phyloP scores from a whole-genome alignment of 2,113 vertebrate genomes.

The Menura novaehollandiae region DNA sequence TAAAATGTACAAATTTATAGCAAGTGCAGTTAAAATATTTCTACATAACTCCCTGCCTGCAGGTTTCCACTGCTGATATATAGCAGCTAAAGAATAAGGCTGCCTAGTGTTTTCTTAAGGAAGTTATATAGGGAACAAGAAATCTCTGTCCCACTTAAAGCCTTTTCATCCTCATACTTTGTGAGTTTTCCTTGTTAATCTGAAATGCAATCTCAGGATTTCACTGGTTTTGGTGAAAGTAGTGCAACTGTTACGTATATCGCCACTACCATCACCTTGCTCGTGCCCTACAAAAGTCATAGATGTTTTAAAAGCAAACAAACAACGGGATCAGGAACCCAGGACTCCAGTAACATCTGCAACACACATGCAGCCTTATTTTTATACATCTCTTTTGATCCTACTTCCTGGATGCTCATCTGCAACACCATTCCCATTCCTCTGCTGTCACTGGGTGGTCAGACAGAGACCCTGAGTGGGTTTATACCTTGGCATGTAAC shows the following conservation, averaged over 20 bases:
- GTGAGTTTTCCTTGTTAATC: not conserved
- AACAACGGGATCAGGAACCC: conserved; percentile 27
- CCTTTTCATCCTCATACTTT: not conserved
- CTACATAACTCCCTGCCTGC: not conserved
- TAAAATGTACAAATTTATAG: not conserved
- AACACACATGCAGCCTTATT: conserved; percentile 46
- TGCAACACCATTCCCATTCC: not conserved
- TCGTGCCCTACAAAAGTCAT: not conserved
- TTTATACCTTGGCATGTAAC: not conserved
- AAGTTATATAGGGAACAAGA: not conserved
- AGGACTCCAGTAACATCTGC: conserved; percentile 50
- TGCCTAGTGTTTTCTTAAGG: not conserved
- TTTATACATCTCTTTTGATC: conserved; percentile 48
- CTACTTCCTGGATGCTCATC: conserved; percentile 51
- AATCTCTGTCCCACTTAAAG: not conserved
- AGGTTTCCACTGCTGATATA: not conserved
- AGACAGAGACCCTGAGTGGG: not conserved
- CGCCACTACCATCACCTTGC: not conserved
- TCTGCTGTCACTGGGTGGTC: conserved; percentile 8
- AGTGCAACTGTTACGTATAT: not conserved
- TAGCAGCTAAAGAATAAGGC: not conserved
- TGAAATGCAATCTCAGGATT: not conserved
- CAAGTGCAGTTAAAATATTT: not conserved
- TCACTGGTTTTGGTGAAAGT: not conserved
- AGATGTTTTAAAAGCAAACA: conserved; percentile 57